Percentiles rank a stretch among this genome's conserved stretches.
Conservation (phyloP, 2,113 vertebrate genomes). For the Corapipo altera region DNA sequence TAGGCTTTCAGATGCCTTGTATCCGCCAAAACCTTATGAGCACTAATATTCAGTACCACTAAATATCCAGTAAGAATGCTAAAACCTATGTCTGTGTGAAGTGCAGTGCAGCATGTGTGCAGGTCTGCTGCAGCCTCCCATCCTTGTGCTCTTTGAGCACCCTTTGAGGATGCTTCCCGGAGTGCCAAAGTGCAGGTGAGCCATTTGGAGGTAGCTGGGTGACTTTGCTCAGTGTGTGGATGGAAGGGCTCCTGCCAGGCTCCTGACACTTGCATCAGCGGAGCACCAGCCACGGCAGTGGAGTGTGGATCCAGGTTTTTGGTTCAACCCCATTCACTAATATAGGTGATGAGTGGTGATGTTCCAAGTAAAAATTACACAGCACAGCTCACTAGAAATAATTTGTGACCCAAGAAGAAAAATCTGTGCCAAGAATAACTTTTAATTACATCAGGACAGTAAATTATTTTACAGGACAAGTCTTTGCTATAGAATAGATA, state of each 20-base stretch:
- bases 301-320: background rate
- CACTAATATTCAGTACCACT: background rate
- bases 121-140: background rate
- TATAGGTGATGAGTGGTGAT: background rate
- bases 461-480: background rate
- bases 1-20: background rate
- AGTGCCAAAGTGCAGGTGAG: background rate
- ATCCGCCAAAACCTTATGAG: background rate
- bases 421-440: slow-evolving; percentile 30
- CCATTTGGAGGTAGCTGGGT: background rate
- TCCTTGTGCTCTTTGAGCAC: background rate
- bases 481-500: background rate
- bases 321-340: background rate
- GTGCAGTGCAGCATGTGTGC: background rate
- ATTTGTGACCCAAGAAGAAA: background rate
- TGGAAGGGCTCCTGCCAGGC: background rate
- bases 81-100: background rate
- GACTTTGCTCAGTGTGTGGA: background rate
- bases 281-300: background rate
- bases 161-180: background rate
- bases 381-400: background rate
- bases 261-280: background rate
- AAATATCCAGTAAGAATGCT: background rate
- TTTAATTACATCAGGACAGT: slow-evolving; percentile 33
- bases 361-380: background rate